Evolutionary conservation across 2,888 invertebrate species (phyloP).

Genomic region (Pollenia amentaria): DNA sequence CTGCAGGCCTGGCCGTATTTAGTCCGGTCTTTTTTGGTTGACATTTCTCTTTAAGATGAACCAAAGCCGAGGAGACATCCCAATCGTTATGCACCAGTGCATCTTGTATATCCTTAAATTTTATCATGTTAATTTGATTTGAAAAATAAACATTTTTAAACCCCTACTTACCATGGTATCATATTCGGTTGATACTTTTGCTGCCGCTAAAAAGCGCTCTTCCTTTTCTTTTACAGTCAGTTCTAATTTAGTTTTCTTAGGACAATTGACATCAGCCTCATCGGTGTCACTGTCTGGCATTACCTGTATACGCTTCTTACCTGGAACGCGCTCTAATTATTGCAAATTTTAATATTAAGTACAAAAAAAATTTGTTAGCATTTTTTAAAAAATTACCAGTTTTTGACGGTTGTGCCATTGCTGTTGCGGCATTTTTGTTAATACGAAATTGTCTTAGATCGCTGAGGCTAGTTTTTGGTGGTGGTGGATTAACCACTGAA

Average conservation of each 20-base stretch:
- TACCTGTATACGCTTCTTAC: slow-evolving; percentile 83
- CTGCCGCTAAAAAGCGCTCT: slow-evolving; percentile 82
- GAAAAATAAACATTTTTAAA: too few relatives aligned
- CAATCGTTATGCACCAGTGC: slow-evolving; percentile 83
- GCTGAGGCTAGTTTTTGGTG: slow-evolving; percentile 79
- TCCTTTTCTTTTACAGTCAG: slow-evolving; percentile 83
- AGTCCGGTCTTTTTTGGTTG: slow-evolving; percentile 76
- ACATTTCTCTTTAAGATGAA: slow-evolving; percentile 81
- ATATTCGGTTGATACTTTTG: slow-evolving; percentile 82
- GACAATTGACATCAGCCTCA: slow-evolving; percentile 78
- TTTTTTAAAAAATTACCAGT: slow-evolving; percentile 74
- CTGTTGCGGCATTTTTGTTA: slow-evolving; percentile 78
- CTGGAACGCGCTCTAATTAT: slow-evolving; percentile 82
- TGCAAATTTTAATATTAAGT: background rate
- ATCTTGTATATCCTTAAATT: slow-evolving; percentile 84
- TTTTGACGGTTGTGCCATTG: slow-evolving; percentile 72
- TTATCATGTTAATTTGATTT: background rate
- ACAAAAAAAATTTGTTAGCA: background rate
- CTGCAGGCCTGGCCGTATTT: slow-evolving; percentile 30
- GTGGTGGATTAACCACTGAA: slow-evolving; percentile 75
- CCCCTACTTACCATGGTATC: slow-evolving; percentile 82
- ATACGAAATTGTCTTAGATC: slow-evolving; percentile 83
- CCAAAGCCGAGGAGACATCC: slow-evolving; percentile 83
- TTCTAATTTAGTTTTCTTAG: slow-evolving; percentile 81
- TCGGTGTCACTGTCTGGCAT: slow-evolving; percentile 84